Evolutionary conservation across 35 echinoderm and acorn worm genomes (phyloP).

Genomic region (Lytechinus variegatus): DNA sequence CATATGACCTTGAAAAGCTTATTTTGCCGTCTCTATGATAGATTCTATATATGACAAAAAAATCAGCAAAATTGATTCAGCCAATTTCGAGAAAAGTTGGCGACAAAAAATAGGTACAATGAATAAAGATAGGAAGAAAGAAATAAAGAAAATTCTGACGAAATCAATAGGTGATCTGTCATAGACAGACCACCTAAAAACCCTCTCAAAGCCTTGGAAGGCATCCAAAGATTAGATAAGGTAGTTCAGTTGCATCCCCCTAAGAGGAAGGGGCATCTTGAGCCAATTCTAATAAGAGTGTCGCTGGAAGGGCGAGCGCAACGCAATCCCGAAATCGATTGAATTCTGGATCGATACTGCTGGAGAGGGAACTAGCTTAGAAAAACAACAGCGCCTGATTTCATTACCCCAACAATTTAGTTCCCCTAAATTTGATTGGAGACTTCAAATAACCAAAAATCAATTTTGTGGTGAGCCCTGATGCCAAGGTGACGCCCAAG

Average conservation of each 20-base stretch:
- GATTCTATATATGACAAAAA: too few species aligned
- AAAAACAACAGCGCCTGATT: constrained; percentile 17
- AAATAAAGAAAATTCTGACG: too few species aligned
- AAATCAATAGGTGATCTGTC: too few species aligned
- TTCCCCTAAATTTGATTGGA: constrained; percentile 18
- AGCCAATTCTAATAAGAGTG: background rate
- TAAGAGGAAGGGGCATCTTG: background rate
- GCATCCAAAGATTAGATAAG: background rate
- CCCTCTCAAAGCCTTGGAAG: background rate
- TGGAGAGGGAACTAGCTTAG: background rate
- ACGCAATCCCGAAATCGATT: background rate
- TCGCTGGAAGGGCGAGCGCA: background rate
- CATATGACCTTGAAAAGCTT: too few species aligned
- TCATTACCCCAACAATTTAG: constrained; percentile 3
- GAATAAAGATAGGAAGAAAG: too few species aligned
- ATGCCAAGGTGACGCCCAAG: background rate
- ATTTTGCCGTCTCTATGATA: too few species aligned
- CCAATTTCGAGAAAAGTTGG: too few species aligned
- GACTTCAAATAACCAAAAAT: background rate
- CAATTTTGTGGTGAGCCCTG: background rate
- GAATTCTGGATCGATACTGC: background rate
- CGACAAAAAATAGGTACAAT: too few species aligned
- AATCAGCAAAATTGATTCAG: too few species aligned
- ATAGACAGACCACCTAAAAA: too few species aligned
- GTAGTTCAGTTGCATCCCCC: background rate